These are phyloP conservation scores for Spinus pinus DNA, from an alignment of 2,797 vertebrate species.

Conservation along the genomic window DNA sequence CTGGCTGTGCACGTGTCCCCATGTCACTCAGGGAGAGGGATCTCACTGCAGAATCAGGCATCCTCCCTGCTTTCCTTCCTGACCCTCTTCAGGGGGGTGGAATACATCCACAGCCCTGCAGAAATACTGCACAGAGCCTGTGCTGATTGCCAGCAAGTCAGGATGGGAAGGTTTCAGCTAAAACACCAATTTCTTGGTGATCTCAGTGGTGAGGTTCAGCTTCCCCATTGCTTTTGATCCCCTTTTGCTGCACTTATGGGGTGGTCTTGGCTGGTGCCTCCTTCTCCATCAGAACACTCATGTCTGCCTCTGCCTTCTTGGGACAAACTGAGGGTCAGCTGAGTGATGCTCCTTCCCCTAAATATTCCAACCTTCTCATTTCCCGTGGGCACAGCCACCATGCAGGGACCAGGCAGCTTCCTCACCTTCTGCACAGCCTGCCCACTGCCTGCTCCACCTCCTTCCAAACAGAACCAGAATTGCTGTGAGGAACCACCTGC, in stretches of 20 bases:
- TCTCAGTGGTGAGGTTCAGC: background rate
- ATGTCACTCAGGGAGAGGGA: background rate
- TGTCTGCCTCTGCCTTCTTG: background rate
- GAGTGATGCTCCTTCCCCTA: background rate
- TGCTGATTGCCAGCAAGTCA: rapidly evolving
- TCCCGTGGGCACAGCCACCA: background rate
- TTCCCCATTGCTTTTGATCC: background rate
- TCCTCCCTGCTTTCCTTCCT: background rate
- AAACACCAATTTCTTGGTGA: rapidly evolving
- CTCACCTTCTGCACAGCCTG: background rate
- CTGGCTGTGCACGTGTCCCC: background rate
- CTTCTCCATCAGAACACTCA: background rate
- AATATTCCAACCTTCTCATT: background rate
- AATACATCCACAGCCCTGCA: background rate
- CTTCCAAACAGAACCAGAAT: background rate
- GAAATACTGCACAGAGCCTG: rapidly evolving
- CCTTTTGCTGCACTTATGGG: rapidly evolving
- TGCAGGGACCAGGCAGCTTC: background rate
- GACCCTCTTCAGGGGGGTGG: background rate
- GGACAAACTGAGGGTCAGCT: background rate
- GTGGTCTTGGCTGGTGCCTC: background rate
- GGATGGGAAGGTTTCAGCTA: background rate
- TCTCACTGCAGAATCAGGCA: background rate
- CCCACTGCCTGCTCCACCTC: background rate
- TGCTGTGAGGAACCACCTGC: background rate